These are phyloP conservation scores for Ophioderma brevispina DNA, from an alignment of 35 echinoderm and acorn worm genomes.

Conservation along the genomic window DNA sequence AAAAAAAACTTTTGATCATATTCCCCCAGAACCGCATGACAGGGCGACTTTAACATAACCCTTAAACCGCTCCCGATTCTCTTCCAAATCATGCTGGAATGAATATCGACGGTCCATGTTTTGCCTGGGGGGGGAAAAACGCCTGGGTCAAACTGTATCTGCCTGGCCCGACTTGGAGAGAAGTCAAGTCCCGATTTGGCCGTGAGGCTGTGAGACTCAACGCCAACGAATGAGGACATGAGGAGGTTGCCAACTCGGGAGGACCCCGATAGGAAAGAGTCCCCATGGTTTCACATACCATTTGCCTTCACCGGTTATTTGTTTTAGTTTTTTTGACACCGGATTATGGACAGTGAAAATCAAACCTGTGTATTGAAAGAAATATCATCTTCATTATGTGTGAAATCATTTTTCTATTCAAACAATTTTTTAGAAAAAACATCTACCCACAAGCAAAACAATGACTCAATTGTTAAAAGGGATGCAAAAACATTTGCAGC, in stretches of 20 bases:
- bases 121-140: neutral
- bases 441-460: too few relatives aligned
- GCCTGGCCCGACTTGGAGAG: slow-evolving; percentile 45
- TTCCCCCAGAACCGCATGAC: slow-evolving; percentile 76
- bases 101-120: slow-evolving; percentile 70
- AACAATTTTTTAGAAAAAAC: too few relatives aligned
- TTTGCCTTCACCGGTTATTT: slow-evolving; percentile 37
- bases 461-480: too few relatives aligned
- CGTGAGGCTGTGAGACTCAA: slow-evolving; percentile 52
- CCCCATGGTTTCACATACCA: slow-evolving; percentile 87
- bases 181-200: slow-evolving; percentile 69
- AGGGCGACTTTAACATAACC: slow-evolving; percentile 54
- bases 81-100: slow-evolving; percentile 78
- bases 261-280: slow-evolving; percentile 65
- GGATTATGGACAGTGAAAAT: slow-evolving; percentile 85
- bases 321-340: slow-evolving; percentile 66
- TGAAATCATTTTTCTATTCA: too few relatives aligned
- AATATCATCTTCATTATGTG: too few relatives aligned
- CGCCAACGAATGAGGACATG: slow-evolving; percentile 81
- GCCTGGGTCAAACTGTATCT: slow-evolving; percentile 91
- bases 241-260: slow-evolving; percentile 69
- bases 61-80: slow-evolving; percentile 80
- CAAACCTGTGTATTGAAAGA: slow-evolving; percentile 72
- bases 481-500: too few relatives aligned
- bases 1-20: too few relatives aligned